phyloP scores from a whole-genome alignment of 2,888 invertebrate species.

The Drosophila incognita region DNA sequence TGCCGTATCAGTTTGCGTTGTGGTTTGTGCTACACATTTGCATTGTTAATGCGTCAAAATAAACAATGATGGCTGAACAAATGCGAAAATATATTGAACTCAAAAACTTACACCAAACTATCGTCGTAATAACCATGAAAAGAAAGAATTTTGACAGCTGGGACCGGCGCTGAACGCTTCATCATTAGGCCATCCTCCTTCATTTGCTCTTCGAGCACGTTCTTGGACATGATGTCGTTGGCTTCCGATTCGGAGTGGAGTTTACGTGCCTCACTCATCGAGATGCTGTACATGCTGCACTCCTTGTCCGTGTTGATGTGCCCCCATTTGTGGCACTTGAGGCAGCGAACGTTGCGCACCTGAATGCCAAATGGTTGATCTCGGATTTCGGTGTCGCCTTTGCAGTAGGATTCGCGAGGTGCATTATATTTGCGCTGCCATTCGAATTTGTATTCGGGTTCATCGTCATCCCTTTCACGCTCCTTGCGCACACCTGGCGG shows the following conservation, averaged over 20 bases:
- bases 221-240: slow-evolving; percentile 88
- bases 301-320: slow-evolving; percentile 94
- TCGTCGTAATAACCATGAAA: too few relatives aligned
- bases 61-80: too few relatives aligned
- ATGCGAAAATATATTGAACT: too few relatives aligned
- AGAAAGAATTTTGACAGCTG: too few relatives aligned
- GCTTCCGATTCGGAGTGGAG: slow-evolving; percentile 88
- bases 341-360: slow-evolving; percentile 98
- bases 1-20: too few relatives aligned
- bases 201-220: slow-evolving; percentile 94
- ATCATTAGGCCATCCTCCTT: slow-evolving; percentile 95
- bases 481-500: slow-evolving; percentile 98
- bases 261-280: slow-evolving; percentile 92
- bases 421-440: slow-evolving; percentile 99
- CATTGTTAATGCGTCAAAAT: too few relatives aligned
- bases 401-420: slow-evolving; percentile 98
- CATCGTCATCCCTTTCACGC: slow-evolving; percentile 95
- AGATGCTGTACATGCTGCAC: slow-evolving; percentile 95
- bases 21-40: too few relatives aligned
- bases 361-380: slow-evolving; percentile 99
- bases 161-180: slow-evolving; percentile 88
- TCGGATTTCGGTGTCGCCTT: slow-evolving; percentile 98
- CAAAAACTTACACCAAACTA: too few relatives aligned
- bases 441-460: slow-evolving; percentile 99
- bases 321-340: slow-evolving; percentile 99